A percentile compares a stretch with the other conserved stretches of the same genome.
These are phyloP conservation scores for Felis chaus DNA, from an alignment of 2,113 vertebrate genomes.

Conservation along the genomic window DNA sequence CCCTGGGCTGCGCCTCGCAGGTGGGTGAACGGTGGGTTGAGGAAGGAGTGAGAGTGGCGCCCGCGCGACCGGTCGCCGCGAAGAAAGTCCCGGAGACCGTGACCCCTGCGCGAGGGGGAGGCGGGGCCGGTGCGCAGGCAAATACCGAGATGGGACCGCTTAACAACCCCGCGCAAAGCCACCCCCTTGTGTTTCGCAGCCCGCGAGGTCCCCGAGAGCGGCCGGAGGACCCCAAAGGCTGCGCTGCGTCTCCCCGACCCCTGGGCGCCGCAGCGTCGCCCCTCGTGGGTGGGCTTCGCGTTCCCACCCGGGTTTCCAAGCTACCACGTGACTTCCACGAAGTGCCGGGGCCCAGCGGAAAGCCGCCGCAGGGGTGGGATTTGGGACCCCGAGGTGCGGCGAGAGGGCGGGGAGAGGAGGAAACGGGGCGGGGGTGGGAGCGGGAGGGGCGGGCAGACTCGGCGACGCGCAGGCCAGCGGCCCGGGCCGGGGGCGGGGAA, in stretches of 20 bases:
- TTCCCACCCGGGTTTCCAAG: constrained; percentile 49
- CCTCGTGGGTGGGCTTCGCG: constrained; percentile 45
- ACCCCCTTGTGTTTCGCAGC: not conserved
- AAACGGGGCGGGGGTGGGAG: not conserved
- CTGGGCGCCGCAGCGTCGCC: not conserved
- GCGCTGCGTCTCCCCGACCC: not conserved
- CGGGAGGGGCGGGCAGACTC: not conserved
- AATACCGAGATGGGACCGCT: not conserved
- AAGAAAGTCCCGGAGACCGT: not conserved
- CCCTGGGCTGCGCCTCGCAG: not conserved
- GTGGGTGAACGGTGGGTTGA: rapidly evolving
- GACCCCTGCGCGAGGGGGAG: not conserved
- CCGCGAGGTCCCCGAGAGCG: not conserved
- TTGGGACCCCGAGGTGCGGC: constrained; percentile 51
- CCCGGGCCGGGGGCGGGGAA: not conserved
- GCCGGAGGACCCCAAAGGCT: not conserved
- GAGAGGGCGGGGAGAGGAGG: constrained; percentile 23
- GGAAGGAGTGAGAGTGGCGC: not conserved
- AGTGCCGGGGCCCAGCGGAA: not conserved
- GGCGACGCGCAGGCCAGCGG: not conserved
- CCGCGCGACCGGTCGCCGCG: not conserved
- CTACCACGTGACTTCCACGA: constrained; percentile 83
- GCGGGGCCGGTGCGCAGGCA: not conserved
- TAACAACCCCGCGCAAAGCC: not conserved
- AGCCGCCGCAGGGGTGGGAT: constrained; percentile 51